Evolutionary conservation across 2,797 vertebrate species (phyloP).

Genomic region (Bucorvus abyssinicus): DNA sequence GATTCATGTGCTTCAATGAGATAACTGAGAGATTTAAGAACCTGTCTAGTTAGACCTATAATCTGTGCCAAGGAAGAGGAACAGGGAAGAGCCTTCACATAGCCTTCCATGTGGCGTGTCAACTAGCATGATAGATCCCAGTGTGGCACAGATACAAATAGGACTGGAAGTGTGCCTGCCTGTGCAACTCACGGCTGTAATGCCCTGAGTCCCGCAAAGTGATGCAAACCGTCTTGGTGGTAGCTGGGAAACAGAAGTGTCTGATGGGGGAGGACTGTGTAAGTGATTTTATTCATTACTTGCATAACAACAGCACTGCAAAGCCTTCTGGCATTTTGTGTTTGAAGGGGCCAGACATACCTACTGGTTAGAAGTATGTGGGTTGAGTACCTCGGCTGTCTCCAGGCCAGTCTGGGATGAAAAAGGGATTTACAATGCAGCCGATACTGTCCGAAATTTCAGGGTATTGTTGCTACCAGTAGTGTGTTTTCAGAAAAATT

Average conservation of each 20-base stretch:
- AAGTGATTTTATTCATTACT: not conserved
- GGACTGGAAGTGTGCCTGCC: not conserved
- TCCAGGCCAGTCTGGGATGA: not conserved
- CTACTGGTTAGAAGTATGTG: not conserved
- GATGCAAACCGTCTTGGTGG: not conserved
- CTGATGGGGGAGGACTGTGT: not conserved
- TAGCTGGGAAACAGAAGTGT: not conserved
- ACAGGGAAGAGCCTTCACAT: not conserved
- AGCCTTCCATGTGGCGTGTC: not conserved
- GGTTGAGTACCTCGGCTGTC: not conserved
- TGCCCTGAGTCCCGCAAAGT: not conserved
- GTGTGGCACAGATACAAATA: not conserved
- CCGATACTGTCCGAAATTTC: not conserved
- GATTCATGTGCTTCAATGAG: not conserved
- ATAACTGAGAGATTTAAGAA: not conserved
- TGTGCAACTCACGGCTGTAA: not conserved
- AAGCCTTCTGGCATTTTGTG: not conserved
- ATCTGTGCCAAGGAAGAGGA: not conserved
- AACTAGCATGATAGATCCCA: not conserved
- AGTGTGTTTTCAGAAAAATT: not conserved
- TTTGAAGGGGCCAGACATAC: not conserved
- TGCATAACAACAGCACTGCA: accelerated
- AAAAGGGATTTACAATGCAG: not conserved
- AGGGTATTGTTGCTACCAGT: not conserved
- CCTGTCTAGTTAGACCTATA: not conserved